Base-by-base conservation (phyloP, 2,113 vertebrate genomes). In the Pelusios castaneus region DNA sequence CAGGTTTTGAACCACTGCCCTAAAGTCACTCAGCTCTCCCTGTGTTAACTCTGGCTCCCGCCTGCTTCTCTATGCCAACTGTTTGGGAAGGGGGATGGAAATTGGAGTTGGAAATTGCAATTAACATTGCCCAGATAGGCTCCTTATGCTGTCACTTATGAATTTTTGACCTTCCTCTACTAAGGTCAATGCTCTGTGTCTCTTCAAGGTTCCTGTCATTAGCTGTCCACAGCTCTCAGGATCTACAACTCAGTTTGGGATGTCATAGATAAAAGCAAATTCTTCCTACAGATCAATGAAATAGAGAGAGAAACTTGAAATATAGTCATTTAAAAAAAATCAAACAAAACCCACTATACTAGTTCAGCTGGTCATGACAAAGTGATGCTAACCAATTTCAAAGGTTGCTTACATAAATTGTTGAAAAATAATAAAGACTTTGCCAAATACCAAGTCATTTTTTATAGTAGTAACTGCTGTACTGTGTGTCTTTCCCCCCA, bases 401-500 rank as follows among this genome's bases (percentile, higher is more conserved):
- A 34, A 34, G 14, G 29, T 63, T 34, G 58, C 27, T 63, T 34
- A 34, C n/a, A 38, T 73, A 73, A 24, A 73, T 73, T 73, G 22
- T 24, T 73, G 21, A 73, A 73, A 73, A 73, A 41, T 73, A n/a
- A 73, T 41, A 9, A 41, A 41, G 10, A 80, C 2, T 55, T 17
- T 54, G 31, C 54, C 5, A 47, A 76, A 19, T 82, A 25, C 17
- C 1, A 25, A 0, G 5, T 54, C 73, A n/a, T 13, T 73, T 89
- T 56, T 77, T n/a, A 24, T 70, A 82, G 13, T 54, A 3, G 5
- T n/a, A 83, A 19, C 67, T 94, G 77, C 10, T 31, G 1, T 89
- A 22, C 38, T 94, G 79, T 60, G 1, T 81, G 0, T 54, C n/a
- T 89, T 88, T 81, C 41, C 47, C 47, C 47, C 27, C 0, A 0